Percentiles rank a stretch among this genome's conserved stretches.
phyloP scores from a whole-genome alignment of 2,113 vertebrate species.

The Vulpes lagopus region DNA sequence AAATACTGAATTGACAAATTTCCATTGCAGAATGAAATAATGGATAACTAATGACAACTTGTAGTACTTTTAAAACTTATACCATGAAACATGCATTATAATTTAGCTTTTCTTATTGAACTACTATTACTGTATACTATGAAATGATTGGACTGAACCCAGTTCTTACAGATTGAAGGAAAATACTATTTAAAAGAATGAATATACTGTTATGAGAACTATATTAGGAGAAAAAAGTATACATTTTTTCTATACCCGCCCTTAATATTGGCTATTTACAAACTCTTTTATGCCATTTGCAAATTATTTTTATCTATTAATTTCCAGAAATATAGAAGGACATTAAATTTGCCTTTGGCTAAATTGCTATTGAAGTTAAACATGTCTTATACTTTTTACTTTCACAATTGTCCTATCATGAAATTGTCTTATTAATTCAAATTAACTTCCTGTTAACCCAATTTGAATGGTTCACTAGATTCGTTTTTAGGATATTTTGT shows the following conservation, averaged over 20 bases:
- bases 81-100: not conserved
- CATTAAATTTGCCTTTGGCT: not conserved
- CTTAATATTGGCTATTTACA: not conserved
- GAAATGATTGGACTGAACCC: not conserved
- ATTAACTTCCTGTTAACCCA: not conserved
- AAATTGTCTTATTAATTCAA: conserved; percentile 50
- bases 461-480: not conserved
- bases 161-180: not conserved
- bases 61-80: not conserved
- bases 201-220: not conserved
- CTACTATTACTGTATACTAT: not conserved
- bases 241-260: too few species aligned
- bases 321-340: not conserved
- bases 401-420: not conserved
- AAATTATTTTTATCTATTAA: conserved; percentile 10
- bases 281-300: not conserved
- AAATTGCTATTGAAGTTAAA: not conserved
- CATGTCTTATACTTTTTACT: not conserved
- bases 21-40: not conserved
- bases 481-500: not conserved
- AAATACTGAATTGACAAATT: not conserved
- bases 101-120: not conserved
- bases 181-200: not conserved
- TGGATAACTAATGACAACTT: not conserved
- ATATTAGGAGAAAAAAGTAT: not conserved